Percentiles rank a stretch among this genome's conserved stretches.
phyloP scores from a whole-genome alignment of 1,140 invertebrate genomes.

The Carposina sasakii region DNA sequence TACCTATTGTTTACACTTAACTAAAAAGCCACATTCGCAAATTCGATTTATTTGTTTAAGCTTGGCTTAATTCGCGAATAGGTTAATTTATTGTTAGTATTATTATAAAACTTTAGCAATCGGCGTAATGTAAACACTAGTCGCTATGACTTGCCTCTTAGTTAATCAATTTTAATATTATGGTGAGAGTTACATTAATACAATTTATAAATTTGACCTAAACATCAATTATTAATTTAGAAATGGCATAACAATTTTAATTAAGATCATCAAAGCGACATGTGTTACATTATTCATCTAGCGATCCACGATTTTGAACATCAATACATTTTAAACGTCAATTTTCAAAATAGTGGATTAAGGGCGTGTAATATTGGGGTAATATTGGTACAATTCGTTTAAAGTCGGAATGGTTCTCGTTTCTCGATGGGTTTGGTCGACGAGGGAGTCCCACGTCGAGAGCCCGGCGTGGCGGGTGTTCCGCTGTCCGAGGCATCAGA shows the following conservation, averaged over 20 bases:
- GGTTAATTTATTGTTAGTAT: constrained; percentile 66
- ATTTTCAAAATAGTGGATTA: constrained; percentile 1
- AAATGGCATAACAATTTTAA: constrained; percentile 19
- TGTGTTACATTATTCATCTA: constrained; percentile 22
- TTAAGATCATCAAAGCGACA: constrained; percentile 32
- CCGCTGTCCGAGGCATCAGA: constrained; percentile 77
- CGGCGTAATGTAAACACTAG: too few relatives aligned
- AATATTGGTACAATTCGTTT: too few relatives aligned
- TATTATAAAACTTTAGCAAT: constrained; percentile 45
- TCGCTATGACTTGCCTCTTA: constrained; percentile 31
- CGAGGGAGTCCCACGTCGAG: constrained; percentile 53
- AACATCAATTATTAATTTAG: constrained; percentile 21
- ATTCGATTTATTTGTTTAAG: constrained; percentile 47
- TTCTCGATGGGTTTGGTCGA: constrained; percentile 58
- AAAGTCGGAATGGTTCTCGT: constrained; percentile 70
- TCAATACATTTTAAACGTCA: neutral
- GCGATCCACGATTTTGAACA: constrained; percentile 3
- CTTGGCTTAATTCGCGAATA: constrained; percentile 63
- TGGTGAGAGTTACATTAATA: constrained; percentile 25
- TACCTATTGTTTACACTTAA: constrained; percentile 59
- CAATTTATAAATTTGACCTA: constrained; percentile 19
- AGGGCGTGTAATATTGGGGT: constrained; percentile 6
- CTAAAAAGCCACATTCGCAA: constrained; percentile 63
- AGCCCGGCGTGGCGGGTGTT: constrained; percentile 50
- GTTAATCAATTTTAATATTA: constrained; percentile 12